phyloP scores from a whole-genome alignment of 1,140 invertebrate species.

The Lutraria rhynchaena region DNA sequence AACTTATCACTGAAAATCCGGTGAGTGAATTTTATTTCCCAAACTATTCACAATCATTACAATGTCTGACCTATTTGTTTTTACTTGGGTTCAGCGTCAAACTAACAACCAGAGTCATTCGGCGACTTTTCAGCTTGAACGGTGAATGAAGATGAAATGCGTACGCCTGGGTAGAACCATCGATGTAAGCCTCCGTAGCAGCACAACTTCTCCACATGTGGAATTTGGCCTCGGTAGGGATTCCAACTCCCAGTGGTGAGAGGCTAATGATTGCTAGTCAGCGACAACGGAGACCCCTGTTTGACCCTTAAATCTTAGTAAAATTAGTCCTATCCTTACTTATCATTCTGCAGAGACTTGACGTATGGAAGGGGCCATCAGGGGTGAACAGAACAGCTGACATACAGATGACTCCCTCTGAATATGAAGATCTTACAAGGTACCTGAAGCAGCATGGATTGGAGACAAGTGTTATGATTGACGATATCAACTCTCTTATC shows the following conservation, averaged over 20 bases:
- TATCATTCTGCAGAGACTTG: neutral
- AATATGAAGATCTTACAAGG: constrained; percentile 25
- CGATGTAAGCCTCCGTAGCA: neutral
- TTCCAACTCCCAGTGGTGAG: neutral
- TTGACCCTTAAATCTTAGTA: neutral
- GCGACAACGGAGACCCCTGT: neutral
- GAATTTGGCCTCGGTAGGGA: neutral
- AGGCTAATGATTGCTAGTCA: neutral
- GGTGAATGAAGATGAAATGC: neutral
- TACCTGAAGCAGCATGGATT: constrained; percentile 3
- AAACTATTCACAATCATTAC: neutral
- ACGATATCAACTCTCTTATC: constrained; percentile 19
- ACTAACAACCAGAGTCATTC: neutral
- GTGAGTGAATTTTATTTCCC: neutral
- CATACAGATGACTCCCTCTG: constrained; percentile 14
- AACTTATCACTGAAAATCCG: neutral
- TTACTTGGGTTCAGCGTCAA: neutral
- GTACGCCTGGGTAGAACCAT: neutral
- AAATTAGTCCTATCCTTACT: neutral
- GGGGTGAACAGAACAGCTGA: constrained; percentile 20
- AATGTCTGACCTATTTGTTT: neutral
- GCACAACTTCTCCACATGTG: neutral
- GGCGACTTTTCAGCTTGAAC: neutral
- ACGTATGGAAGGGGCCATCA: constrained; percentile 35
- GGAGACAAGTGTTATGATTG: neutral